These are phyloP conservation scores for Delichon dasypus DNA, from an alignment of 2,797 vertebrate species.

Conservation along the genomic window DNA sequence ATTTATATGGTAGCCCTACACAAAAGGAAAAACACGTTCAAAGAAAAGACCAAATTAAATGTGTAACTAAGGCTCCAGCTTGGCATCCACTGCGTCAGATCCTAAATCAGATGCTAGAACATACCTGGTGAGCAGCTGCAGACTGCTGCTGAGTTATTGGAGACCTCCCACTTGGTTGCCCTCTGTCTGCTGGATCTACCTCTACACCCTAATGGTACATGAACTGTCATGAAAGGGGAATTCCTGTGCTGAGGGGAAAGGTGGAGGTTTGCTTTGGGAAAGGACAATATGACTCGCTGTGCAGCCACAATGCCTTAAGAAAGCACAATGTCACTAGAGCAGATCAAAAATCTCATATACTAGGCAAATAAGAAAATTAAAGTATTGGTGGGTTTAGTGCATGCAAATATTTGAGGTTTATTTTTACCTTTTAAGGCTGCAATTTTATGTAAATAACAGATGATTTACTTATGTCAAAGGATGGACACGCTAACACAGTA, in stretches of 20 bases:
- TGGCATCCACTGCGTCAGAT: slow-evolving; percentile 4
- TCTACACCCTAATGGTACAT: slow-evolving; percentile 3
- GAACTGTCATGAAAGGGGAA: slow-evolving; percentile 56
- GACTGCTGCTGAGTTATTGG: neutral
- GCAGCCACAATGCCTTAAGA: neutral
- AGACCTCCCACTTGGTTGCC: slow-evolving; percentile 58
- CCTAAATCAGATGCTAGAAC: slow-evolving; percentile 32
- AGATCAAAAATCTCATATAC: neutral
- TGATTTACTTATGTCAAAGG: neutral
- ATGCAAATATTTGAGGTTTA: neutral
- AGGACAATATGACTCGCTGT: neutral
- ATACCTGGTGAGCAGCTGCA: slow-evolving; percentile 54
- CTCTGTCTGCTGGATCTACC: neutral
- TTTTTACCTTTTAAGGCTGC: neutral
- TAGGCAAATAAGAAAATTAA: neutral
- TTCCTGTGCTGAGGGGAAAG: slow-evolving; percentile 29
- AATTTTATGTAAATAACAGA: neutral
- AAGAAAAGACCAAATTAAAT: slow-evolving; percentile 42
- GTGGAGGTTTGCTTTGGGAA: slow-evolving; percentile 26
- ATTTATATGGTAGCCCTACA: neutral
- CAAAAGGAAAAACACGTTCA: neutral
- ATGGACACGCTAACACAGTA: neutral
- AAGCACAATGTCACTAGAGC: neutral
- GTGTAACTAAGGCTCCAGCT: neutral
- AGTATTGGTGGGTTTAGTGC: neutral